phyloP scores from a whole-genome alignment of 1,140 invertebrate species.

The Bacillus rossius region DNA sequence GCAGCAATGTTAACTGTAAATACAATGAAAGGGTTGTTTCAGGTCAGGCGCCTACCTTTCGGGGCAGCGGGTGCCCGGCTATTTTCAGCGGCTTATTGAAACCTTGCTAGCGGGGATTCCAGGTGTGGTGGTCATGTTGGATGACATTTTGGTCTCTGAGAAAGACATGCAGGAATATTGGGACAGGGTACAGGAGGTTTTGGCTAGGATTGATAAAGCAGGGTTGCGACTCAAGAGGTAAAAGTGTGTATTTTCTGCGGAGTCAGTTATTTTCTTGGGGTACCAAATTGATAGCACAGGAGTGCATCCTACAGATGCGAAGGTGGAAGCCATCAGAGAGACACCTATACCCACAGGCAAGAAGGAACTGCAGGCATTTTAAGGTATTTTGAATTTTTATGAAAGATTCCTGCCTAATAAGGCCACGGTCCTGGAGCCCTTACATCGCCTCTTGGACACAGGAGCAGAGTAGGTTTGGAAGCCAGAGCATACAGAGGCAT shows the following conservation, averaged over 20 bases:
- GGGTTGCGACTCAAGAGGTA: constrained; percentile 28
- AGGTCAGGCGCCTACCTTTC: constrained; percentile 43
- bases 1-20: constrained; percentile 19
- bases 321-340: constrained; percentile 35
- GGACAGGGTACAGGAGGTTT: neutral
- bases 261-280: constrained; percentile 34
- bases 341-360: constrained; percentile 35
- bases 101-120: neutral
- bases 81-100: constrained; percentile 25
- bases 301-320: constrained; percentile 30
- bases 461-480: constrained; percentile 31
- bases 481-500: constrained; percentile 25
- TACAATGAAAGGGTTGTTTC: constrained; percentile 43
- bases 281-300: constrained; percentile 30
- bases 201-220: constrained; percentile 9
- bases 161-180: neutral
- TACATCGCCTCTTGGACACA: constrained; percentile 24
- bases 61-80: constrained; percentile 41
- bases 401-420: constrained; percentile 15
- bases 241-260: constrained; percentile 34
- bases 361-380: constrained; percentile 34
- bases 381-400: constrained; percentile 21
- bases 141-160: neutral
- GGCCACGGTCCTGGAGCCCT: constrained; percentile 22
- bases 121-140: neutral